Evolutionary conservation across 2,888 invertebrate genomes (phyloP).

Genomic region (Adelphocoris suturalis): DNA sequence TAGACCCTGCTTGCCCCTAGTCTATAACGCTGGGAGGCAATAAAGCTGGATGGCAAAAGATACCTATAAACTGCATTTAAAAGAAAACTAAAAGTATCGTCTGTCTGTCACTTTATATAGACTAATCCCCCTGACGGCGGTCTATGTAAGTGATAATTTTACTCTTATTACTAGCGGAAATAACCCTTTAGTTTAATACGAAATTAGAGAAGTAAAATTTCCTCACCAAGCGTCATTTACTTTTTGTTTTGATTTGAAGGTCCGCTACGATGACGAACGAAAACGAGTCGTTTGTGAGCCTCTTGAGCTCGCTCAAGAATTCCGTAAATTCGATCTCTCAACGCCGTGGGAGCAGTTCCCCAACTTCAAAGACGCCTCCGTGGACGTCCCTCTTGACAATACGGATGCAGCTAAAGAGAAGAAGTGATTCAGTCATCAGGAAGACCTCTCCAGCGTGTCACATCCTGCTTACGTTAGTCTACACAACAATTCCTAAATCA

Average conservation of each 20-base stretch:
- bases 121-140: too few relatives aligned
- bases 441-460: background rate
- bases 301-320: constrained; percentile 97
- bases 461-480: constrained; percentile 4
- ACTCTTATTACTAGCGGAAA: too few relatives aligned
- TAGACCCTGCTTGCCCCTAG: too few relatives aligned
- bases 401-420: constrained; percentile 48
- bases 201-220: too few relatives aligned
- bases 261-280: constrained; percentile 98
- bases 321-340: constrained; percentile 96
- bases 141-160: too few relatives aligned
- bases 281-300: constrained; percentile 98
- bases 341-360: constrained; percentile 99
- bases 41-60: too few relatives aligned
- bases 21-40: too few relatives aligned
- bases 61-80: too few relatives aligned
- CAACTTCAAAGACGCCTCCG: constrained; percentile 87
- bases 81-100: too few relatives aligned
- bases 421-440: constrained; percentile 46
- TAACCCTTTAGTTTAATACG: too few relatives aligned
- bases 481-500: background rate
- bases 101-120: too few relatives aligned
- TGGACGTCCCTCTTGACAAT: constrained; percentile 81
- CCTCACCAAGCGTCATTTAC: too few relatives aligned
- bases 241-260: constrained; percentile 79